Conservation (phyloP, 2,888 invertebrate species). For the Polia nebulosa region DNA sequence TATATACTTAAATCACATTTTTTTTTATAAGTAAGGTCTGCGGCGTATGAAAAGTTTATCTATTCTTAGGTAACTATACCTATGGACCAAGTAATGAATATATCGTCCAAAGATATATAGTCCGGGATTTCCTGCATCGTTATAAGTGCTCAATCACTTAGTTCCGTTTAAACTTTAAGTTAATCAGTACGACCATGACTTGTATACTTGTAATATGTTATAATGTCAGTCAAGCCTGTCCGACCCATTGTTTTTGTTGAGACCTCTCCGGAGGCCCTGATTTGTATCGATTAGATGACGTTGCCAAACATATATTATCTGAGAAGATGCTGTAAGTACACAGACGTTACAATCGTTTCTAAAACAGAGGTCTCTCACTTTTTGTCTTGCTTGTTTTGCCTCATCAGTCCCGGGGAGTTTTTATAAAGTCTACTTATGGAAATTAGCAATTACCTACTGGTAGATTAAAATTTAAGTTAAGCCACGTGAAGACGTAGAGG, state of each 20-base stretch:
- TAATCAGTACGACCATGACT: slow-evolving; percentile 34
- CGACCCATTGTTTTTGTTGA: slow-evolving; percentile 31
- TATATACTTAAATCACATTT: too few species aligned
- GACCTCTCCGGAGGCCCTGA: slow-evolving; percentile 13
- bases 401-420: too few species aligned
- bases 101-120: background rate
- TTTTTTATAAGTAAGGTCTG: too few species aligned
- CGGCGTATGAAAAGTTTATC: too few species aligned
- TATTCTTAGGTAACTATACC: too few species aligned
- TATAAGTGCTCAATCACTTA: background rate
- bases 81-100: background rate
- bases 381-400: too few species aligned
- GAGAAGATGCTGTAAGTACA: background rate
- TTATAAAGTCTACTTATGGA: too few species aligned
- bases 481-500: too few species aligned
- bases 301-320: background rate
- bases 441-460: too few species aligned
- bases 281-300: slow-evolving; percentile 10
- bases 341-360: background rate
- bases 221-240: slow-evolving; percentile 18
- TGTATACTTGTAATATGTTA: slow-evolving; percentile 20
- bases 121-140: slow-evolving; percentile 37
- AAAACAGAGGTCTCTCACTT: background rate
- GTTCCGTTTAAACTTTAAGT: slow-evolving; percentile 48
- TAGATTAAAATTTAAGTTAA: too few species aligned